These are phyloP conservation scores for Campylomormyrus tamandua DNA, from an alignment of 2,113 vertebrate genomes.

Conservation along the genomic window DNA sequence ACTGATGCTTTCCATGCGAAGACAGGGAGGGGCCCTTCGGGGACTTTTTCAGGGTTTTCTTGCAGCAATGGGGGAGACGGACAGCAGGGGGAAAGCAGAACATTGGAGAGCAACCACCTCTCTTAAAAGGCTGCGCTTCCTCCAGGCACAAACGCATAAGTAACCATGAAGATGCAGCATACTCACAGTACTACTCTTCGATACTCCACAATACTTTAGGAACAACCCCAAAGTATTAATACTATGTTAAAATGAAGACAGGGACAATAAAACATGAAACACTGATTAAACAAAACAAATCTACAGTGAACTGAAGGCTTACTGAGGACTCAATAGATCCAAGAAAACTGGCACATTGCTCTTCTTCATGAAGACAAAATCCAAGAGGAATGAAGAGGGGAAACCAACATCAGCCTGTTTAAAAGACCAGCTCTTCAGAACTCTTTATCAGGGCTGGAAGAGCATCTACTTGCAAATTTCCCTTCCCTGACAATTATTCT, in stretches of 20 bases:
- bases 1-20: neutral
- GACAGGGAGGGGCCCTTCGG: neutral
- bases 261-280: slow-evolving; percentile 4
- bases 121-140: neutral
- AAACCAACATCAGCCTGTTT: neutral
- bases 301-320: neutral
- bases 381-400: neutral
- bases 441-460: neutral
- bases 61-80: neutral
- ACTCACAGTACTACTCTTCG: slow-evolving; percentile 24
- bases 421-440: neutral
- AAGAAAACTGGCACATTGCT: neutral
- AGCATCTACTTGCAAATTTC: neutral
- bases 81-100: neutral
- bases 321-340: neutral
- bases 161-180: neutral
- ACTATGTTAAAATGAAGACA: slow-evolving; percentile 28
- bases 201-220: slow-evolving; percentile 23
- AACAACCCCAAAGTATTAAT: slow-evolving; percentile 29
- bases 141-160: neutral
- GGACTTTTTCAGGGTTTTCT: neutral
- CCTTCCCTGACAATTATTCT: neutral
- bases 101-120: neutral
- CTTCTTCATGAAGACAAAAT: neutral
- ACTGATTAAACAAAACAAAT: neutral